Evolutionary conservation across 53 echinoderm and acorn worm species (phyloP), one percentile per base, ranked within the genome.

Genomic region (Zoroaster sp.): DNA sequence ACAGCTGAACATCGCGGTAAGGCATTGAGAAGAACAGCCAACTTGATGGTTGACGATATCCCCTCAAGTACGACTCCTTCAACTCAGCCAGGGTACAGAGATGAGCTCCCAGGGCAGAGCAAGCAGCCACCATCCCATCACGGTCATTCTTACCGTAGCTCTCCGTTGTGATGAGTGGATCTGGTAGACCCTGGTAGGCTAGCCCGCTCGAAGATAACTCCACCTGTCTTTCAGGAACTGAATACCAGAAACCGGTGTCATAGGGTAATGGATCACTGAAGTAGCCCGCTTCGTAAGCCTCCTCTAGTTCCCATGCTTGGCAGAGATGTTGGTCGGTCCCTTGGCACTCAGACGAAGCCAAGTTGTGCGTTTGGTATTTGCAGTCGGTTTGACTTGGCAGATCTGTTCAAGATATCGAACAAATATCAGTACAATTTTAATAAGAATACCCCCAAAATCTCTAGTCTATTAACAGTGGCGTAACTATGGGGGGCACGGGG

Each of bases 51-150:
- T 54, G 55, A 54, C 54, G 53, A 10, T 78, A 78, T 6, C 78
- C 53, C 18, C 32, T 15, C 6, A n/a, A 0, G 11, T 53, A 78
- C 0, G 78, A 52, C 30, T 54, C 59, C 28, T 80, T 80, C 25
- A 80, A 13, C 41, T 80, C 80, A 5, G 42, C 65, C 59, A 80
- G 80, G 13, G 59, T 63, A 15, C 80, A 80, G 63, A 21, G 66
- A 28, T 80, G 80, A 39, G 80, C 80, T 7, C 40, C 66, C 65
- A 25, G 66, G 38, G 25, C 59, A 5, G n/a, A 54, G 78, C 78
- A 78, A 25, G 34, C 78, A n/a, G 20, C 33, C 35, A 35, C 11
- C 66, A 11, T 20, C 23, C 59, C 80, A 4, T 32, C 80, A 23
- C 42, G 66, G 65, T 80, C 80, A 6, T 13, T 10, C 17, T 13